phyloP scores from a whole-genome alignment of 2,797 vertebrate species.

The Amazona ochrocephala region DNA sequence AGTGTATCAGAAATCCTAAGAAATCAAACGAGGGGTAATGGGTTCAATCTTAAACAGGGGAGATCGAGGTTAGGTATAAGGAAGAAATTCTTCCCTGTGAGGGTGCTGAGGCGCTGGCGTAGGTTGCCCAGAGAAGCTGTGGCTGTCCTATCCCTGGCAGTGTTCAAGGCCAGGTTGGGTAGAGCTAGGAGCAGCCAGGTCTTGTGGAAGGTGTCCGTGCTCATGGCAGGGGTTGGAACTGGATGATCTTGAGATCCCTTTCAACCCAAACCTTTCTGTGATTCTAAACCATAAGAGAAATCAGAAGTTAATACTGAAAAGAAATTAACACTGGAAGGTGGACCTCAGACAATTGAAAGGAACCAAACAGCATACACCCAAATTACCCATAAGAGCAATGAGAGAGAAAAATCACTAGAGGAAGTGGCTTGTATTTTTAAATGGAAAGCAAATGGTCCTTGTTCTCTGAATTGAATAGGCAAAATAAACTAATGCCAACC shows the following conservation, averaged over 20 bases:
- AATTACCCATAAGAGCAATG: background rate
- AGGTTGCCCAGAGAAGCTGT: background rate
- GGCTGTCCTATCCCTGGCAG: background rate
- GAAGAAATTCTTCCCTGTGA: background rate
- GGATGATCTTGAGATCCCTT: background rate
- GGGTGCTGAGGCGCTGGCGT: background rate
- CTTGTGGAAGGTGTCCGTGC: background rate
- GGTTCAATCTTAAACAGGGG: background rate
- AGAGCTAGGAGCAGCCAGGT: background rate
- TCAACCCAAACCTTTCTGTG: background rate
- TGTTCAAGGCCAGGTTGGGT: background rate
- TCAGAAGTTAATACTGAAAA: background rate
- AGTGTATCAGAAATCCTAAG: background rate
- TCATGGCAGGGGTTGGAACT: background rate
- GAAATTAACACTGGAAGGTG: background rate
- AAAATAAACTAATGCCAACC: background rate
- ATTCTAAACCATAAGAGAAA: background rate
- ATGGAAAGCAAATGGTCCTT: background rate
- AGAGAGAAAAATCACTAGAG: background rate
- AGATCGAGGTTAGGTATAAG: background rate
- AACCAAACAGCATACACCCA: background rate
- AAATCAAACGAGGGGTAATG: background rate
- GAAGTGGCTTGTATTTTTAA: background rate
- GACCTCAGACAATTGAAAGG: background rate
- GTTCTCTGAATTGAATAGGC: background rate